These are phyloP conservation scores for Remorina albescens DNA, from an alignment of 2,797 vertebrate genomes.

Conservation along the genomic window DNA sequence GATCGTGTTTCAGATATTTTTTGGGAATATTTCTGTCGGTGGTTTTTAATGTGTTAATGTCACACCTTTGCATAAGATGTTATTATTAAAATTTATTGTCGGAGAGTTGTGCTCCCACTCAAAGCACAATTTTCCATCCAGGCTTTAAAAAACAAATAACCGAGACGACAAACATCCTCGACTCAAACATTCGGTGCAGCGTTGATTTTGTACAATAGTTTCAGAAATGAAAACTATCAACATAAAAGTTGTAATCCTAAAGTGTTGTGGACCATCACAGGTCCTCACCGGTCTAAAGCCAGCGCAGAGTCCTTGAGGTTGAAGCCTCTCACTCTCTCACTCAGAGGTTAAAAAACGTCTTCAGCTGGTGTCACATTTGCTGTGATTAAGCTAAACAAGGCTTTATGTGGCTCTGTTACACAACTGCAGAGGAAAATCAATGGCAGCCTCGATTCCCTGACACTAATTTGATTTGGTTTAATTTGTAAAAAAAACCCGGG, in stretches of 20 bases:
- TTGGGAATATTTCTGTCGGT: not conserved
- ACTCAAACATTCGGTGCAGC: not conserved
- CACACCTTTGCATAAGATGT: not conserved
- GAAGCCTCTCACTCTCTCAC: conserved; percentile 64
- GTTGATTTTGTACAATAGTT: not conserved
- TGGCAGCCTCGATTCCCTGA: conserved; percentile 72
- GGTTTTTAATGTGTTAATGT: not conserved
- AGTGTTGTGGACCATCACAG: not conserved
- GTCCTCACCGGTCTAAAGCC: not conserved
- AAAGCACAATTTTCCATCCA: not conserved
- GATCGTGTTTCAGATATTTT: not conserved
- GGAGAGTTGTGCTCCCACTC: not conserved
- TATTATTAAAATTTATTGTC: conserved; percentile 3
- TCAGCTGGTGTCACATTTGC: conserved; percentile 72
- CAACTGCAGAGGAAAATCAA: conserved; percentile 78
- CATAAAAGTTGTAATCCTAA: too few species aligned
- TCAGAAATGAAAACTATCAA: too few species aligned
- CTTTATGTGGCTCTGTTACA: conserved; percentile 60
- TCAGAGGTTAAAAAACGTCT: conserved; percentile 67
- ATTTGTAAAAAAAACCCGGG: conserved; percentile 76
- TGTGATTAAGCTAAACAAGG: conserved; percentile 78
- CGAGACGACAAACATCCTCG: not conserved
- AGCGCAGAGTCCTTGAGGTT: not conserved
- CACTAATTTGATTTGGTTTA: conserved; percentile 82
- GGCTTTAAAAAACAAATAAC: not conserved